These are phyloP conservation scores for Xiphophorus hellerii DNA, from an alignment of 2,113 vertebrate species.

Conservation along the genomic window DNA sequence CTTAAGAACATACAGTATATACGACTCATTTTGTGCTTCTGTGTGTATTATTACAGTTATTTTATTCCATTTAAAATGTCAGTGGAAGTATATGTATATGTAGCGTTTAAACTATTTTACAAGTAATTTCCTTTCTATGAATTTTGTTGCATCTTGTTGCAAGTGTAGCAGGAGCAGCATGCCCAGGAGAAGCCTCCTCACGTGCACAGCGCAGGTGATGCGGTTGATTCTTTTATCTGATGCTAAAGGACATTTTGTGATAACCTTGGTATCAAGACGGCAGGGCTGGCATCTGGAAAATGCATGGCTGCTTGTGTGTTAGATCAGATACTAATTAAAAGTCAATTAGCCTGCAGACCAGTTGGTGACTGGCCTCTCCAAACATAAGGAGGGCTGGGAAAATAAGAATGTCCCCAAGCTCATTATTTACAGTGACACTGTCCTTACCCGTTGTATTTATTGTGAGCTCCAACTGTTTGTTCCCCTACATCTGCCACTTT, in stretches of 20 bases:
- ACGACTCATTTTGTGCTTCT: neutral
- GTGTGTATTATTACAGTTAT: neutral
- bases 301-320: slow-evolving; percentile 31
- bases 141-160: neutral
- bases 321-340: slow-evolving; percentile 78
- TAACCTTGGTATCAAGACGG: slow-evolving; percentile 3
- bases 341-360: slow-evolving; percentile 72
- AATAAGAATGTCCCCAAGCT: slow-evolving; percentile 56
- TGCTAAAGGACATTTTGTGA: slow-evolving; percentile 47
- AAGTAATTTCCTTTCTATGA: slow-evolving; percentile 4
- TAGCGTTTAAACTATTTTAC: neutral
- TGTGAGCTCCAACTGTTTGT: slow-evolving; percentile 16
- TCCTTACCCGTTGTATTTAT: slow-evolving; percentile 47
- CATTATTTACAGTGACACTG: slow-evolving; percentile 65
- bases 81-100: neutral
- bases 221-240: neutral
- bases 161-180: too few species aligned
- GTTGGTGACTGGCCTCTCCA: slow-evolving; percentile 63
- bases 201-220: neutral
- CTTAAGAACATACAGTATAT: neutral
- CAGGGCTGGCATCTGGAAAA: slow-evolving; percentile 25
- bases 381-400: slow-evolving; percentile 56
- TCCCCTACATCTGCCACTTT: slow-evolving; percentile 24
- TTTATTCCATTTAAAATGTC: neutral
- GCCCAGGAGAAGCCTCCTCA: neutral